Conservation (phyloP, 2,113 vertebrate species). For the Illadopsis cleaveri region DNA sequence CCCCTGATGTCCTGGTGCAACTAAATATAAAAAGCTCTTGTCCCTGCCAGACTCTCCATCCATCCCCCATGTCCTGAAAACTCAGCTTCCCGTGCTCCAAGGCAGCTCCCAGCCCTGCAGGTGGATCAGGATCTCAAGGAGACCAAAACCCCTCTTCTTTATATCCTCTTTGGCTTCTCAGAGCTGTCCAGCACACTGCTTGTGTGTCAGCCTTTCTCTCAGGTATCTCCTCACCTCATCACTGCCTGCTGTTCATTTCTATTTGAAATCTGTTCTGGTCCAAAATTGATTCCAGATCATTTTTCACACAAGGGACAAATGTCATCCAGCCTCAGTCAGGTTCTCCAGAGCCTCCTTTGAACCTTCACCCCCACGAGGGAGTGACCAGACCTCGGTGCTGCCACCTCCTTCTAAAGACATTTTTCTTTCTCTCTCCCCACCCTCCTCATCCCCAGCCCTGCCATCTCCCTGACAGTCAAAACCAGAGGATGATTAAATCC, state of each 20-base stretch:
- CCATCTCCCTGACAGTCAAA: background rate
- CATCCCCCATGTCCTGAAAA: background rate
- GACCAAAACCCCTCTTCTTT: background rate
- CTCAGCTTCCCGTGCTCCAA: background rate
- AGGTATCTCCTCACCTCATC: background rate
- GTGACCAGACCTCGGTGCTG: background rate
- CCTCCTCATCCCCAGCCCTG: background rate
- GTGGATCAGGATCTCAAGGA: background rate
- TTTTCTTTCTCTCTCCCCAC: background rate
- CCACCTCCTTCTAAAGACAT: background rate
- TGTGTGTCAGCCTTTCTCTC: background rate
- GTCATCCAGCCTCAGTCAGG: background rate
- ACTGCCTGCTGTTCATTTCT: background rate
- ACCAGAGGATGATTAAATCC: background rate
- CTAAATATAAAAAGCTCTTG: background rate
- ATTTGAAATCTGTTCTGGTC: background rate
- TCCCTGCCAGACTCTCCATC: background rate
- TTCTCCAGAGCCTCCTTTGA: background rate
- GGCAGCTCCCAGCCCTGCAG: background rate
- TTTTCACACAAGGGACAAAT: background rate
- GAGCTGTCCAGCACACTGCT: background rate
- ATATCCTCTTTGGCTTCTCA: background rate
- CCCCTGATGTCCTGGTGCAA: background rate
- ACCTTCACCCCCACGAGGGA: fast-evolving
- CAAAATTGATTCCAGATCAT: background rate